Base-by-base conservation (phyloP, 2,113 vertebrate species). In the Cyprinodon tularosa region DNA sequence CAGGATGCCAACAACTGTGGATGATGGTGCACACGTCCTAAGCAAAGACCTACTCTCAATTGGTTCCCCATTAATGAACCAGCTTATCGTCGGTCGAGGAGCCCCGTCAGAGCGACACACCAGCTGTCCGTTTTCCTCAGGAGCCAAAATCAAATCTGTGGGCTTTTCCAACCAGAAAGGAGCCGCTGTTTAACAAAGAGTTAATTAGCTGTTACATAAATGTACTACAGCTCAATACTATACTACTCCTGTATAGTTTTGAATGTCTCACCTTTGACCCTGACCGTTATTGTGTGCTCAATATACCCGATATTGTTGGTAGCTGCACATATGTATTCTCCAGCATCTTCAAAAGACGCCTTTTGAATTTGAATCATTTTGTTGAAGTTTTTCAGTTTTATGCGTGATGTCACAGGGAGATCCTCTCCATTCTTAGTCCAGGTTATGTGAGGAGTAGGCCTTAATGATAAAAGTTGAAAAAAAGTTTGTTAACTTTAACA, bases 151-250 rank as follows among this genome's bases (percentile, higher is more conserved):
- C 40, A 99, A 93, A 77, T 97, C 95, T 29, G 94, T 86, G 0
- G 98, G 98, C 79, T 96, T 96, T 3, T 97, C 96, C 82, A 99
- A 74, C 98, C 98, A 99, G 85, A 97, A 99, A 0, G 98, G 98
- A 83, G 96, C 95, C 76, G 97, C 98, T 99, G 85, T 48, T 48
- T 78, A 78, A 77, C 1, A 11, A 10, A 73, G n/a, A 59, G 12
- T 10, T 42, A 17, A 44, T 76, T 17, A 63, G 60, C 48, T n/a
- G 1, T 17, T 68, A 36, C 3, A 22, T 22, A 22, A 62, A 10
- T 47, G 12, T 44, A 29, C 39, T 44, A 1, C 10, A 45, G 44
- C 11, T 57, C 72, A 57, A 60, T 38, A 59, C 36, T 64, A 22
- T 29, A 29, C 29, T 29, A 29, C 29, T 9, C 29, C 5, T 9